A percentile compares a stretch with the other conserved stretches of the same genome.
These are phyloP conservation scores for Tragelaphus oryx DNA, from an alignment of 2,797 vertebrate species.

Conservation along the genomic window DNA sequence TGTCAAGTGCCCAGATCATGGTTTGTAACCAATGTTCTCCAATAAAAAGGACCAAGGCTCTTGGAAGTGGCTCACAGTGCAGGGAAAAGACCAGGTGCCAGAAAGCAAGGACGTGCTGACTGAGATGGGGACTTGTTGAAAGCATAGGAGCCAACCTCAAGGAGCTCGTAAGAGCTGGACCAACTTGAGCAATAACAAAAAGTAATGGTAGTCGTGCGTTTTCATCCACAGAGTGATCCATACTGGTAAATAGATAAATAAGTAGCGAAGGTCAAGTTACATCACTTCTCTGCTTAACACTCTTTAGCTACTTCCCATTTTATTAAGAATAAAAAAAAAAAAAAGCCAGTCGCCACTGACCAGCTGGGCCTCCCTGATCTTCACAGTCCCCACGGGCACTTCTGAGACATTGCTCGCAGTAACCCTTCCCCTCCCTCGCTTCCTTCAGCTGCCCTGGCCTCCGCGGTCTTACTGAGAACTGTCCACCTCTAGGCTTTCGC, in stretches of 20 bases:
- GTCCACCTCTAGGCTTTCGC: no score
- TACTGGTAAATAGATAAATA: background rate
- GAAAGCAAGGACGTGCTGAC: background rate
- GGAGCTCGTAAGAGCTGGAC: background rate
- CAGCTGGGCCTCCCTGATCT: background rate
- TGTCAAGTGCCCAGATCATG: background rate
- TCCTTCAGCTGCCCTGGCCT: background rate
- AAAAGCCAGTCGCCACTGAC: background rate
- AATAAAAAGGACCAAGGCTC: background rate
- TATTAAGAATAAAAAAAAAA: background rate
- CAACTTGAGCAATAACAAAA: background rate
- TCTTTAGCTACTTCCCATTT: background rate
- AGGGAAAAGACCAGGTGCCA: background rate
- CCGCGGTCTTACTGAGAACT: background rate
- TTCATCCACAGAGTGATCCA: background rate
- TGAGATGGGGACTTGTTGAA: background rate
- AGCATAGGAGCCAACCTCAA: background rate
- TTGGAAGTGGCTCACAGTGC: background rate
- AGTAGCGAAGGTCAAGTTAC: background rate
- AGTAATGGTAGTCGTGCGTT: background rate
- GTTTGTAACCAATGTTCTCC: background rate
- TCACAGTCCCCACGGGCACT: rapidly evolving
- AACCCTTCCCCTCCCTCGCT: background rate
- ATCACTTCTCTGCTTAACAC: background rate
- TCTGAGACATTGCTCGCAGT: rapidly evolving